These are phyloP conservation scores for Stenurella melanura DNA, from an alignment of 2,888 invertebrate genomes.

Conservation along the genomic window DNA sequence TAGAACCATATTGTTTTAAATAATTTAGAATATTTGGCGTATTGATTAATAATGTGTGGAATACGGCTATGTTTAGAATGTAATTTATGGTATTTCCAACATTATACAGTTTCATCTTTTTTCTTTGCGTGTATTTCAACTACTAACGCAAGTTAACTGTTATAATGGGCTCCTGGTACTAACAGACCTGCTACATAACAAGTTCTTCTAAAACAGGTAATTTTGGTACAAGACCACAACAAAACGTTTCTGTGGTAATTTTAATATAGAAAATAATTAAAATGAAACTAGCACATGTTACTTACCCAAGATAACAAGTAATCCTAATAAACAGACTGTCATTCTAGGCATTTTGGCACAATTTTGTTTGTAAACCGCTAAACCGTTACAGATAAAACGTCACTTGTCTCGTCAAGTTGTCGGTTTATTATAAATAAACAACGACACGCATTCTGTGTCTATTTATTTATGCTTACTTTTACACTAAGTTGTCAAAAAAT, in stretches of 20 bases:
- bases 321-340: background rate
- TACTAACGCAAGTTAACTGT: background rate
- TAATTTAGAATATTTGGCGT: no score
- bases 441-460: background rate
- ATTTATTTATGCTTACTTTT: background rate
- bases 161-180: background rate
- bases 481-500: background rate
- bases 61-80: background rate
- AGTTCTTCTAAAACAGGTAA: background rate
- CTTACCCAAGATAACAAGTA: slow-evolving; percentile 5
- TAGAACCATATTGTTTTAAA: no score
- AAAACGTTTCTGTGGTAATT: background rate
- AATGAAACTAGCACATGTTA: background rate
- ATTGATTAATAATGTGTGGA: no score
- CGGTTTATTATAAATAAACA: background rate
- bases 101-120: background rate
- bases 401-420: background rate
- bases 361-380: background rate
- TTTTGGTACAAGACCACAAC: background rate
- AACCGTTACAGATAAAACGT: background rate
- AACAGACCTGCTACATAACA: background rate
- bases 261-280: background rate
- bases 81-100: background rate
- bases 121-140: background rate
- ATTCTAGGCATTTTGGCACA: background rate